Conservation (phyloP, 2,888 invertebrate species). For the Eurois occulta region DNA sequence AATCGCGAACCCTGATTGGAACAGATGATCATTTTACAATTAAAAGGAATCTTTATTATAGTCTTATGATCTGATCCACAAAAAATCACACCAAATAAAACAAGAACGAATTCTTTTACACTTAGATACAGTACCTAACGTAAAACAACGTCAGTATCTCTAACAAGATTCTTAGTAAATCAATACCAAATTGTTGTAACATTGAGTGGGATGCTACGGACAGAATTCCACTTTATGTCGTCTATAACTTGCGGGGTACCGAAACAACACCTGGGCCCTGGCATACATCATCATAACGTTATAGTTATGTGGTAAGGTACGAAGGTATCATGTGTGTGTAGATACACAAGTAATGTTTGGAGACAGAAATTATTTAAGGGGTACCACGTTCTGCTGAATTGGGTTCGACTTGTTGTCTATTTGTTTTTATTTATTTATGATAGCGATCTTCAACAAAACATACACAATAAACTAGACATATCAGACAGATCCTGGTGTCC, state of each 20-base stretch:
- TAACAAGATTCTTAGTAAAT: constrained; percentile 61
- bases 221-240: constrained; percentile 68
- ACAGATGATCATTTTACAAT: no score
- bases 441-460: neutral
- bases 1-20: no score
- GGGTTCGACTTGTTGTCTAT: neutral
- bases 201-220: constrained; percentile 46
- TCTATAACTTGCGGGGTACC: constrained; percentile 68
- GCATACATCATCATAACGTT: constrained; percentile 66
- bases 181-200: constrained; percentile 57
- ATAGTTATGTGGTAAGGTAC: constrained; percentile 53
- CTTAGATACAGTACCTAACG: neutral
- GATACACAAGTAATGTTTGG: constrained; percentile 10
- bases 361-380: constrained; percentile 18
- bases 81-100: neutral
- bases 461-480: neutral
- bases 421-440: neutral
- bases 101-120: neutral
- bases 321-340: constrained; percentile 1
- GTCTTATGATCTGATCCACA: no score
- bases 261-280: constrained; percentile 62
- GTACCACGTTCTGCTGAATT: neutral
- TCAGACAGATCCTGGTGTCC: no score
- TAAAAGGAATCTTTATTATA: no score
- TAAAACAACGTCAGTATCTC: constrained; percentile 16